Base-by-base conservation (phyloP, 2,888 invertebrate genomes). In the Apantesis nais region DNA sequence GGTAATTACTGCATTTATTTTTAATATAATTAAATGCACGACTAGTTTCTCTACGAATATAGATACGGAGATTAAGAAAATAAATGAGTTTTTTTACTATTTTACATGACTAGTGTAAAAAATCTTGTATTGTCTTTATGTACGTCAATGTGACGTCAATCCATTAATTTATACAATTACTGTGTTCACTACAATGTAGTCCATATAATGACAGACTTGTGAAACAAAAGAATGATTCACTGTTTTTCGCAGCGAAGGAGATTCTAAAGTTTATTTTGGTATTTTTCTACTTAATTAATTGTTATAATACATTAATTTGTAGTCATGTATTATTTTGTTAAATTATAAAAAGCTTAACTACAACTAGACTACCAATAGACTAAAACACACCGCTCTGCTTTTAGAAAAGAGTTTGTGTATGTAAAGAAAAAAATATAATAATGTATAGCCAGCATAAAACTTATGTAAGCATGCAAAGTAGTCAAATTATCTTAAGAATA, bases 131-230 rank as follows among this genome's bases (percentile, higher is more conserved):
- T 70, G 9, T 62, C 39, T n/a, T 16, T 67, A 67, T 8, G 37
- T 67, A 63, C 71, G 71, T 71, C 67, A 71, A 64, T 71, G 67
- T 71, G 71, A 71, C 67, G 71, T 64, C 37, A 71, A 58, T 67
- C 60, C 58, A 60, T 63, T 71, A 58, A 39, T 67, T 41, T 64
- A 63, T 71, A 44, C 58, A 44, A 60, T 58, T 61, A 70, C 61
- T 2, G 61, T 22, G 61, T 55, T 61, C 61, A 39, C 37, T 39
- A 48, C 61, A 44, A n/a, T 60, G 48, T 12, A 8, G 60, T 29
- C 22, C 34, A 2, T 41, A 29, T 63, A 63, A 41, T 68, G 19
- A n/a, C 55, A 58, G 63, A 58, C 63, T 58, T 55, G 22, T 52
- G 37, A 25, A 31, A 44, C 60, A 44, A 44, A 61, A 67, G 44